Percentiles rank a stretch among this genome's conserved stretches.
Conservation (phyloP, 2,888 invertebrate genomes). For the Salticus scenicus region DNA sequence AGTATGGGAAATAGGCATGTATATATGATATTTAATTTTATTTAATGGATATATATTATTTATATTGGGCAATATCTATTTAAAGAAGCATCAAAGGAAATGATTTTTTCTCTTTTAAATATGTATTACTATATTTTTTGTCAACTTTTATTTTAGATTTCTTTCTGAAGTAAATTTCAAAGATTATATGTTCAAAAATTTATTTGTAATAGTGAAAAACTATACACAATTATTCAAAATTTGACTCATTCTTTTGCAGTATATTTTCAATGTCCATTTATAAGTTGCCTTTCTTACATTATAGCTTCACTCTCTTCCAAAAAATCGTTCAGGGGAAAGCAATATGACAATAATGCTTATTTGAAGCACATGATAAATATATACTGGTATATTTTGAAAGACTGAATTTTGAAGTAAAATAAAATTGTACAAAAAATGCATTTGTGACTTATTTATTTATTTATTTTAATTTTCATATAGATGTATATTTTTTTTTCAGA, state of each 20-base stretch:
- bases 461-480: neutral
- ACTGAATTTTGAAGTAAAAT: constrained; percentile 46
- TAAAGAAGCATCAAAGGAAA: no score
- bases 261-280: constrained; percentile 37
- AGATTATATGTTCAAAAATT: no score
- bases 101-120: no score
- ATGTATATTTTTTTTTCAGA: neutral
- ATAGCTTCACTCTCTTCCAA: constrained; percentile 57
- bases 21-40: no score
- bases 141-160: no score
- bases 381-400: constrained; percentile 62
- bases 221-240: neutral
- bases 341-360: constrained; percentile 57
- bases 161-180: no score
- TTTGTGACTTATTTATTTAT: neutral
- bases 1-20: no score
- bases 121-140: no score
- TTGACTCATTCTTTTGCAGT: neutral
- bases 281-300: constrained; percentile 46
- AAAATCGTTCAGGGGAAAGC: constrained; percentile 40
- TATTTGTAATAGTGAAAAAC: constrained; percentile 6
- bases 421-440: constrained; percentile 10
- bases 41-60: no score
- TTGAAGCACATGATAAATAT: constrained; percentile 23
- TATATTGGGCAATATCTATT: no score